Evolutionary conservation across 2,113 vertebrate species (phyloP), one percentile per base, ranked within the genome.

Genomic region (Smithornis capensis): DNA sequence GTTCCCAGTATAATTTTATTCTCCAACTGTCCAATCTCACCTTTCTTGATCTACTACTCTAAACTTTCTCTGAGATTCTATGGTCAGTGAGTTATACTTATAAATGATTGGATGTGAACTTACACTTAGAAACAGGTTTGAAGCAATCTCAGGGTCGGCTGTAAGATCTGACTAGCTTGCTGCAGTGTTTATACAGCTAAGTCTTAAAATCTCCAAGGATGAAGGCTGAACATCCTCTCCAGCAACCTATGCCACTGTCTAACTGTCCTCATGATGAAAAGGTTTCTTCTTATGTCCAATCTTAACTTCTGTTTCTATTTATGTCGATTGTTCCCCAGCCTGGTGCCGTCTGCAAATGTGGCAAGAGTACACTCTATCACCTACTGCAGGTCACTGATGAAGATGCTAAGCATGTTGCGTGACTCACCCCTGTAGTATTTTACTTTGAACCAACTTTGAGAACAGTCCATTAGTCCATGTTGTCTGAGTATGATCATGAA

Each of bases 1-100:
- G 75, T 87, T 88, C 71, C 44, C 17, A 40, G n/a, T 71, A 95
- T 71, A 40, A 87, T 92, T 97, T 94, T 89, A 79, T 64, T 87
- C 57, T 67, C 44, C 67, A 82, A 25, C 31, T 85, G 47, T 45
- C 52, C 24, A 81, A 89, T 38, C 69, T 96, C 73, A 83, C 52
- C n/a, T 93, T 79, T 45, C 40, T 91, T 90, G 77, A 56, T 64
- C 6, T 87, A 19, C 4, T 45, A 62, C 76, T 70, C 68, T 89
- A 92, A 92, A 83, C 55, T 95, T 63, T 38, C 52, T 62, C 71
- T 77, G 24, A 63, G 35, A 76, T 83, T 40, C 76, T 95, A n/a
- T 70, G 35, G 79, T 37, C 12, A 42, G 24, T n/a, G 19, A 53
- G 69, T 37, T 62, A n/a, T 37, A 67, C 60, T 92, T 56, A 42